phyloP scores from a whole-genome alignment of 2,113 vertebrate genomes.

The Echinops telfairi region DNA sequence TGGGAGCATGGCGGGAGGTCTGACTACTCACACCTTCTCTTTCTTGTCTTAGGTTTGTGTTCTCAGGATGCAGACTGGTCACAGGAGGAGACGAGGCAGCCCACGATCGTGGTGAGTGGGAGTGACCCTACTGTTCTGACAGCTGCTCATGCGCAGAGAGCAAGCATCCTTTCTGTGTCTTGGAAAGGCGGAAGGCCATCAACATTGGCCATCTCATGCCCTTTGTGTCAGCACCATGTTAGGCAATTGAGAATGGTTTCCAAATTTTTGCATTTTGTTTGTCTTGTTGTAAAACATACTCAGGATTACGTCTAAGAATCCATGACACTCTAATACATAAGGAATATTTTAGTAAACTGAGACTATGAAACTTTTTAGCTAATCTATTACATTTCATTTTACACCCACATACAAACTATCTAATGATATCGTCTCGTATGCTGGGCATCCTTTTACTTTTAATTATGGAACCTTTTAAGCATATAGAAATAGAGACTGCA shows the following conservation, averaged over 20 bases:
- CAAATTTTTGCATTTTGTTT: background rate
- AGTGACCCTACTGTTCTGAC: background rate
- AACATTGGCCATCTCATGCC: background rate
- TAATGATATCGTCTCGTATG: background rate
- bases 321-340: background rate
- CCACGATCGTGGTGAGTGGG: background rate
- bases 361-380: background rate
- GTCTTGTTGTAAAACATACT: background rate
- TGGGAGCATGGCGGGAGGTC: too few relatives aligned
- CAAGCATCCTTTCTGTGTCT: background rate
- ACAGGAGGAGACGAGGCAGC: background rate
- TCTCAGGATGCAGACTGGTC: background rate
- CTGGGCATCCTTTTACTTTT: background rate
- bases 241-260: background rate
- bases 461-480: background rate
- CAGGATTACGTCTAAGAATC: background rate
- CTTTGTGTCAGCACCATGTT: background rate
- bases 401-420: background rate
- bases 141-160: background rate
- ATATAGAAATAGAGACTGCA: background rate
- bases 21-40: background rate
- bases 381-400: background rate
- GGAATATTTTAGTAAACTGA: background rate
- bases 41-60: background rate
- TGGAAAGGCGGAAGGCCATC: background rate